Percentiles rank a stretch among this genome's conserved stretches.
Evolutionary conservation across 2,797 vertebrate genomes (phyloP).

Genomic region (Acipenser ruthenus): DNA sequence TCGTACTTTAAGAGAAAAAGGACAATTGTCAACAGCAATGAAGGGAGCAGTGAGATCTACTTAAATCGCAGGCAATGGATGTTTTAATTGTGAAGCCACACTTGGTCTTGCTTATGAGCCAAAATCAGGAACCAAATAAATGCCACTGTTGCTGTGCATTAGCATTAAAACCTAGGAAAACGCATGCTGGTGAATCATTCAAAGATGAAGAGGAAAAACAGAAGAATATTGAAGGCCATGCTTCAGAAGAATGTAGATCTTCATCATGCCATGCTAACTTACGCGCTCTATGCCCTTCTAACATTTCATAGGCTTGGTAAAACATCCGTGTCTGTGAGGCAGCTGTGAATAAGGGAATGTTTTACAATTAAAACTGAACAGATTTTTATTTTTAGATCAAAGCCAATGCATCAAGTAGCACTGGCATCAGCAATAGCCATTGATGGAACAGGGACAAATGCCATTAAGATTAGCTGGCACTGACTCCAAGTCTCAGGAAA

Average conservation of each 20-base stretch:
- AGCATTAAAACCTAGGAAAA: constrained; percentile 32
- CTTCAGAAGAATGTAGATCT: constrained; percentile 33
- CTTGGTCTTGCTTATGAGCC: too few relatives aligned
- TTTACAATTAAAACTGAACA: neutral
- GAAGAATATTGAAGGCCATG: constrained; percentile 44
- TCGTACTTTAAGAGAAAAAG: too few relatives aligned
- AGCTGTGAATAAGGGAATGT: constrained; percentile 58
- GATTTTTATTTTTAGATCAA: neutral
- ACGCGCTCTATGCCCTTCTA: constrained; percentile 86
- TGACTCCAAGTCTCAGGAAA: too few relatives aligned
- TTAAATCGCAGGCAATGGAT: too few relatives aligned
- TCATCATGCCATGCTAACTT: constrained; percentile 59
- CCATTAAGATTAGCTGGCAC: too few relatives aligned
- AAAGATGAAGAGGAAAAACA: constrained; percentile 1
- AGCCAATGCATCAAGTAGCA: too few relatives aligned
- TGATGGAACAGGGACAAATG: neutral
- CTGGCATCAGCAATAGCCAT: neutral
- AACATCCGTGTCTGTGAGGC: constrained; percentile 82
- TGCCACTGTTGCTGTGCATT: constrained; percentile 38
- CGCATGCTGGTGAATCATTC: constrained; percentile 36
- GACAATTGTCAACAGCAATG: too few relatives aligned
- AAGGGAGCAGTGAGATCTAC: too few relatives aligned
- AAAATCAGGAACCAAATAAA: too few relatives aligned
- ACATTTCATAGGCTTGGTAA: constrained; percentile 83
- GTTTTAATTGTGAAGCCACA: too few relatives aligned